Conservation (phyloP, 2,113 vertebrate species). For the Ptyas mucosa region DNA sequence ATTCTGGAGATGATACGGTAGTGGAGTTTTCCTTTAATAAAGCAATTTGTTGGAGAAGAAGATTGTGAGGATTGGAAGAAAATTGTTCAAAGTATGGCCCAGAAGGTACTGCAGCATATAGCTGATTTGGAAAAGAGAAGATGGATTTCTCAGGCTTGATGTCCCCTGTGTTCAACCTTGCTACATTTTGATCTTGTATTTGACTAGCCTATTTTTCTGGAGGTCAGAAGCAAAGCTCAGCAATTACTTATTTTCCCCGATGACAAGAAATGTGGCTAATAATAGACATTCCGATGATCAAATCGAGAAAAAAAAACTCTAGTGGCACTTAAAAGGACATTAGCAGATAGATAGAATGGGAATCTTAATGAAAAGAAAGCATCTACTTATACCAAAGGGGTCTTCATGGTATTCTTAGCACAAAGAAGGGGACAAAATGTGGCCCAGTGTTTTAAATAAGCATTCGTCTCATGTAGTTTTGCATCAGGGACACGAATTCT, state of each 20-base stretch:
- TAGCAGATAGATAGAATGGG: not conserved
- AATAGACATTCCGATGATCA: not conserved
- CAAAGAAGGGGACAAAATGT: not conserved
- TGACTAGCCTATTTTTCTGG: not conserved
- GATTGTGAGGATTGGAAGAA: not conserved
- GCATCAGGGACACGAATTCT: not conserved
- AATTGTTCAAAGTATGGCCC: not conserved
- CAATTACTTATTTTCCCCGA: not conserved
- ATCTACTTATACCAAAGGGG: not conserved
- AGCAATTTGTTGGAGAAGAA: not conserved
- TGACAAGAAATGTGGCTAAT: not conserved
- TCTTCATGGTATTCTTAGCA: not conserved
- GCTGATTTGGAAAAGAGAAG: not conserved
- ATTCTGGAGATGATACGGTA: not conserved
- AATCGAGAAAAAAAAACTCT: not conserved
- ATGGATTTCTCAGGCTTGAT: not conserved
- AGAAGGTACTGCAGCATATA: not conserved
- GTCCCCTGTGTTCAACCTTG: not conserved
- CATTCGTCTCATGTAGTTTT: not conserved
- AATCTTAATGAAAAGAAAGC: not conserved
- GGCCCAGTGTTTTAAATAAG: not conserved
- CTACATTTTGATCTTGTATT: not conserved
- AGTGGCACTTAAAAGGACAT: not conserved
- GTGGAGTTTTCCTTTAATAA: not conserved
- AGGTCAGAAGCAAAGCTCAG: not conserved